Conservation (phyloP, 2,888 invertebrate genomes). For the Catocala nupta region DNA sequence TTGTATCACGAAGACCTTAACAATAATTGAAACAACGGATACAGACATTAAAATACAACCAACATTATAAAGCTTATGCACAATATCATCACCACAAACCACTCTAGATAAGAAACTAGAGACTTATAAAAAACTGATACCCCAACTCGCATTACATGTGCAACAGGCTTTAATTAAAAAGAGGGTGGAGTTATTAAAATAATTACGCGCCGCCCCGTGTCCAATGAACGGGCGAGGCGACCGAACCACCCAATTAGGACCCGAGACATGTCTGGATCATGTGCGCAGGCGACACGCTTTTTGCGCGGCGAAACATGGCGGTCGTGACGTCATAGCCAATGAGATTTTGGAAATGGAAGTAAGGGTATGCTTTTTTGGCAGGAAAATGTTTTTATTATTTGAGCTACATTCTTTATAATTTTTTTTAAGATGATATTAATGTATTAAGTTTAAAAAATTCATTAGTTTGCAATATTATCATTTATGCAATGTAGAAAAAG, state of each 20-base stretch:
- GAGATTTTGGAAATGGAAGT: slow-evolving; percentile 19
- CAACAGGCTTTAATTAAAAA: slow-evolving; percentile 76
- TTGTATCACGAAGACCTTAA: too few relatives aligned
- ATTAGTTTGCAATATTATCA: too few relatives aligned
- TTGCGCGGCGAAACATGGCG: slow-evolving; percentile 70
- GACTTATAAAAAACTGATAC: slow-evolving; percentile 34
- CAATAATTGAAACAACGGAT: too few relatives aligned
- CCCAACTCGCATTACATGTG: slow-evolving; percentile 26
- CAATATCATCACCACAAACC: slow-evolving; percentile 8
- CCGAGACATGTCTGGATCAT: slow-evolving; percentile 64
- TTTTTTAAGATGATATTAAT: not conserved
- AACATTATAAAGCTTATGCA: not conserved
- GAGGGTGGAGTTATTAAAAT: slow-evolving; percentile 83
- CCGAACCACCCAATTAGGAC: slow-evolving; percentile 78
- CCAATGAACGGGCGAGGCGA: slow-evolving; percentile 73
- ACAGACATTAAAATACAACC: not conserved
- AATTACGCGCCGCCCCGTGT: slow-evolving; percentile 79
- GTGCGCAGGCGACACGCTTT: slow-evolving; percentile 66
- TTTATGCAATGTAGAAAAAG: too few relatives aligned
- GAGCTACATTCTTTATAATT: not conserved
- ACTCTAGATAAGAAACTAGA: slow-evolving; percentile 12
- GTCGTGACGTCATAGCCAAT: slow-evolving; percentile 55
- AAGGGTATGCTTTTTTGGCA: not conserved
- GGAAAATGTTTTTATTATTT: not conserved
- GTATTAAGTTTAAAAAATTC: too few relatives aligned